Base-by-base conservation (phyloP, 2,888 invertebrate genomes). In the Microchrysa polita region DNA sequence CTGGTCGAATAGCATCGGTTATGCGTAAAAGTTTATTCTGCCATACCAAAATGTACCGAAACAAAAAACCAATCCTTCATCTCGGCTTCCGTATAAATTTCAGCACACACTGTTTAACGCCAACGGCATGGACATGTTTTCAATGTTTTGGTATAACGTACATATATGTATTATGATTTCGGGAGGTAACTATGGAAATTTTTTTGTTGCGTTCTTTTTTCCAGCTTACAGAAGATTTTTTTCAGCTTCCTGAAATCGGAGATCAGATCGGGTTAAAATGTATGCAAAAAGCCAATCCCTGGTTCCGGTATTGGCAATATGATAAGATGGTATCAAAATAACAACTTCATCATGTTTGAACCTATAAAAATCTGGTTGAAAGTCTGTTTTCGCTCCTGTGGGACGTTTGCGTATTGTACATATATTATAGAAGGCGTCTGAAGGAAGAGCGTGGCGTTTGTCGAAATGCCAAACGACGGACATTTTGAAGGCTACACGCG, bases 281-380 rank as follows among this genome's bases (percentile, higher is more conserved):
- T 69, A 69, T 72, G 60, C 72, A 72, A 72, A 72, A 72, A n/a
- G 59, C 16, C 72, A 60, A 60, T 72, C 59, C 72, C 16, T 60
- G 18, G 60, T 23, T 44, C 72, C 22, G 72, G 72, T n/a, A n/a
- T 57, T 67, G 34, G 71, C 73, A 48, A 59, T 73, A 69, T 65
- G 71, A 73, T 75, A 73, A 75, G 75, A 75, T 73, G 73, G 67
- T 75, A 75, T 75, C 75, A 63, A 59, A 73, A 75, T 75, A 75
- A 75, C 75, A 75, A 73, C 71, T 75, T 73, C 73, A 71, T 69
- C 73, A 73, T 73, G 73, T 71, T 75, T 73, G 73, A 73, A 71
- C 75, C 73, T 71, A 73, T 75, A 75, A 75, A 73, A 75, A 75
- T 63, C 69, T 73, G 57, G 73, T 75, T 69, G 63, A 63, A 63